Evolutionary conservation across 2,888 invertebrate genomes (phyloP).

Genomic region (Mechanitis mazaeus): DNA sequence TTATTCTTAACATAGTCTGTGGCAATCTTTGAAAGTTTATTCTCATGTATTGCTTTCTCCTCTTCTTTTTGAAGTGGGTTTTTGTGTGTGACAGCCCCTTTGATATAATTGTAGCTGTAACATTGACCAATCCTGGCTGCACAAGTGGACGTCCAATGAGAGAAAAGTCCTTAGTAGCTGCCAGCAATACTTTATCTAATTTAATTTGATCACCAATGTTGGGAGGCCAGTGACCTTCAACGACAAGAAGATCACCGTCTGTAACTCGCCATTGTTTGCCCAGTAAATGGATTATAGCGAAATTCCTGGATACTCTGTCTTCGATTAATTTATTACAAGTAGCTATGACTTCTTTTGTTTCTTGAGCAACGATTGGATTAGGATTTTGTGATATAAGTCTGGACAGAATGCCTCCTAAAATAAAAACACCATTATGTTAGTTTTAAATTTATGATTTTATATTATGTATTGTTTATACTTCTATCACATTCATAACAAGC

Average conservation of each 20-base stretch:
- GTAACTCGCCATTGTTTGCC: slow-evolving; percentile 92
- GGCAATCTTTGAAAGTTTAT: slow-evolving; percentile 83
- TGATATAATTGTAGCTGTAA: slow-evolving; percentile 89
- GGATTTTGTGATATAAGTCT: slow-evolving; percentile 53
- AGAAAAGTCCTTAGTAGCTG: slow-evolving; percentile 88
- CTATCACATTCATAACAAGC: not conserved
- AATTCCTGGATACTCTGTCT: slow-evolving; percentile 79
- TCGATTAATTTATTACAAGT: slow-evolving; percentile 80
- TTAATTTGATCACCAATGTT: slow-evolving; percentile 86
- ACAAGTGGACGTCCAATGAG: slow-evolving; percentile 88
- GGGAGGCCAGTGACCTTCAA: slow-evolving; percentile 91
- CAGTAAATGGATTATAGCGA: slow-evolving; percentile 87
- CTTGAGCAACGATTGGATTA: slow-evolving; percentile 42
- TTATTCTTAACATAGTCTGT: slow-evolving; percentile 86
- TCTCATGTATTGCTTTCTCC: slow-evolving; percentile 86
- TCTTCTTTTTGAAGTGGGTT: slow-evolving; percentile 84
- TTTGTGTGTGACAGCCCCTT: slow-evolving; percentile 89
- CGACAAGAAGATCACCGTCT: slow-evolving; percentile 87
- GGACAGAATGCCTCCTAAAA: slow-evolving; percentile 59
- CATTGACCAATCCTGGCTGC: slow-evolving; percentile 82
- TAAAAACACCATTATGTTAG: not conserved
- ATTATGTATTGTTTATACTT: not conserved
- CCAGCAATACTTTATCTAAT: slow-evolving; percentile 88
- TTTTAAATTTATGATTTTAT: not conserved
- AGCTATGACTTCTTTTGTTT: slow-evolving; percentile 73